Evolutionary conservation across 2,797 vertebrate genomes (phyloP).

Genomic region (Fistularia commersonii): DNA sequence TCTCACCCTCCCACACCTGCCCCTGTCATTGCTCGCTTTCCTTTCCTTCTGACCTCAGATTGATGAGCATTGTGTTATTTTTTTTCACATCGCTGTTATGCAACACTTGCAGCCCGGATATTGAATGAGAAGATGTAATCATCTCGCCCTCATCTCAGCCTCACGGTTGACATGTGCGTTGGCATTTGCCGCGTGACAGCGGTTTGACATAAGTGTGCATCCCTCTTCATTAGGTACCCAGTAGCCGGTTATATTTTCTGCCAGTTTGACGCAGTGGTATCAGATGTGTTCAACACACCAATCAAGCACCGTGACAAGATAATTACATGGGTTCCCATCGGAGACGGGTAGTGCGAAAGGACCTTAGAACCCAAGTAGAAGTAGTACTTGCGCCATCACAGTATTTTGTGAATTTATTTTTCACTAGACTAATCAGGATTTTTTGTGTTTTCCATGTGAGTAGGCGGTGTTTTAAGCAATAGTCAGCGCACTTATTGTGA

Average conservation of each 20-base stretch:
- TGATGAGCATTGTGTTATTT: neutral
- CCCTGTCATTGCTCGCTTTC: too few relatives aligned
- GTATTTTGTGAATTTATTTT: slow-evolving; percentile 1
- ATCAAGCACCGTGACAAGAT: slow-evolving; percentile 64
- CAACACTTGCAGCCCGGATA: slow-evolving; percentile 18
- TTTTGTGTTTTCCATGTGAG: slow-evolving; percentile 18
- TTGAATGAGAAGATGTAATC: slow-evolving; percentile 41
- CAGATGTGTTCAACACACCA: slow-evolving; percentile 54
- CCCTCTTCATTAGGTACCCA: slow-evolving; percentile 63
- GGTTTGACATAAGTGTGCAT: slow-evolving; percentile 51
- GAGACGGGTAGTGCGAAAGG: slow-evolving; percentile 13
- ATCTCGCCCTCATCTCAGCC: slow-evolving; percentile 20
- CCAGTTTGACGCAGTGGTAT: slow-evolving; percentile 47
- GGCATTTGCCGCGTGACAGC: slow-evolving; percentile 48
- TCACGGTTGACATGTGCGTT: slow-evolving; percentile 31
- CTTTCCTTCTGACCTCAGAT: too few relatives aligned
- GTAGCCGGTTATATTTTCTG: slow-evolving; percentile 58
- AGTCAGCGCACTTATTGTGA: slow-evolving; percentile 3
- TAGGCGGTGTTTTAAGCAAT: slow-evolving; percentile 3
- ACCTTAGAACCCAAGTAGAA: slow-evolving; percentile 12
- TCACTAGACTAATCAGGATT: slow-evolving; percentile 11
- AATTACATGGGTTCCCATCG: slow-evolving; percentile 57
- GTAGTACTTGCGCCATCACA: slow-evolving; percentile 13
- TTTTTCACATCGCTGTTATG: slow-evolving; percentile 16
- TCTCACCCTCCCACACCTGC: too few relatives aligned